Evolutionary conservation across 2,888 invertebrate species (phyloP).

Genomic region (Craniophora ligustri): DNA sequence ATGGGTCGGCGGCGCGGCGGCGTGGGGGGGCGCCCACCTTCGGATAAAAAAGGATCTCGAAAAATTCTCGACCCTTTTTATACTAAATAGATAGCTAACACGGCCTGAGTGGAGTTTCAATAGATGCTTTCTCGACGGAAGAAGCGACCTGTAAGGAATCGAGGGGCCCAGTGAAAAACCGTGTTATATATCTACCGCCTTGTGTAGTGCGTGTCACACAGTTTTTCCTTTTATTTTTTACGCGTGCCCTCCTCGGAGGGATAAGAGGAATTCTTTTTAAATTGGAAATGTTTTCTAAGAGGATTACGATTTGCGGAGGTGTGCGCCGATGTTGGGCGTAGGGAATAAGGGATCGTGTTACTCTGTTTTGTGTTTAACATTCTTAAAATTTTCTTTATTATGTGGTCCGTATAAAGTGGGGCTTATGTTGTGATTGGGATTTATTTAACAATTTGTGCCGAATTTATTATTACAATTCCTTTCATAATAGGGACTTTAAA

Average conservation of each 20-base stretch:
- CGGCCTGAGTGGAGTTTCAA: constrained; percentile 89
- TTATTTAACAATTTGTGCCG: constrained; percentile 12
- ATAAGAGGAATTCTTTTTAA: constrained; percentile 88
- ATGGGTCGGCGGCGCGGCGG: constrained; percentile 52
- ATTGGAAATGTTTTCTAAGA: constrained; percentile 89
- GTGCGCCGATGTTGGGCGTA: constrained; percentile 74
- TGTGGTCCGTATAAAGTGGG: constrained; percentile 60
- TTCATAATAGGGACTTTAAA: not conserved
- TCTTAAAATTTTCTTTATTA: constrained; percentile 65
- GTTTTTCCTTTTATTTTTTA: constrained; percentile 87
- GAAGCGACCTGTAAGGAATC: constrained; percentile 87
- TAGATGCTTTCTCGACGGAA: constrained; percentile 87
- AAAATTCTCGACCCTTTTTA: constrained; percentile 88
- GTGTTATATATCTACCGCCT: constrained; percentile 68
- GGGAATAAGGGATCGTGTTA: constrained; percentile 79
- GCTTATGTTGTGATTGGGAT: constrained; percentile 42
- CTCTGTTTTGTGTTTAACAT: constrained; percentile 77
- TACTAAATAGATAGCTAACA: constrained; percentile 89
- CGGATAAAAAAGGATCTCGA: constrained; percentile 86
- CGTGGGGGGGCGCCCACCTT: constrained; percentile 72
- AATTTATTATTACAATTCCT: constrained; percentile 6
- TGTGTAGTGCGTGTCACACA: constrained; percentile 78
- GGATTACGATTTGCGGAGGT: constrained; percentile 88
- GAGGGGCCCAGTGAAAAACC: constrained; percentile 78
- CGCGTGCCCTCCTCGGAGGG: constrained; percentile 85